Evolutionary conservation across 2,113 vertebrate genomes (phyloP), one percentile per base, ranked within the genome.

Genomic region (Neodon shergylaensis): DNA sequence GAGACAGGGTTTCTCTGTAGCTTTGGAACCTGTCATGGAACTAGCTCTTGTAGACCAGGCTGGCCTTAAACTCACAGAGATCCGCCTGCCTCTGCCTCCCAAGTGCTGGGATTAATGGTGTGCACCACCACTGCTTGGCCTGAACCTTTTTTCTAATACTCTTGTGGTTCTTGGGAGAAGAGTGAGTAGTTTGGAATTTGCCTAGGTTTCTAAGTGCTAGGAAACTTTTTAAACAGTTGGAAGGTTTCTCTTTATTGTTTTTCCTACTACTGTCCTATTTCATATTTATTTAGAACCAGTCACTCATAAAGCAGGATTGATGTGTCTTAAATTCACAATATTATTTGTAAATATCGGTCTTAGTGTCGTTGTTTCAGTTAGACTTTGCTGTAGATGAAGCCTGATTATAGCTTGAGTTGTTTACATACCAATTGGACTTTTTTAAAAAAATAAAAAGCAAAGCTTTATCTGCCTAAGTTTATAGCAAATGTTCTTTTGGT

Each of bases 401-500:
- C 31, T 82, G 52, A 73, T 85, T 65, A 74, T 33, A 79, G 12
- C 33, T 91, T 47, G 21, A 88, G 14, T 94, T 76, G 66, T 86
- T 93, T 21, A 66, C 22, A 47, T 13, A 26, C 52, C 16, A 33
- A 1, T 61, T 90, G 74, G 11, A 90, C 13, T 42, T 42, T 47
- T 65, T 54, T 52, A 52, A 79, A 66, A 66, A 9, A 70, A 68
- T 89, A 83, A 90, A 14, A 28, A 24, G 22, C 81, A 61, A 78
- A 83, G 11, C 39, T 95, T 85, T 91, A 24, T 76, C 24, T 92
- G 49, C 39, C 68, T 90, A 42, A 92, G 11, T 39, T 94, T 88
- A 47, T 82, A 92, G 76, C 4, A 91, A 42, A 94, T 52, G 19
- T 91, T 94, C 96, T 91, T 49, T 88, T 91, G 78, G 58, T 74